A percentile compares a stretch with the other conserved stretches of the same genome.
Evolutionary conservation across 1,140 invertebrate genomes (phyloP).

Genomic region (Aphaenogaster rudis): DNA sequence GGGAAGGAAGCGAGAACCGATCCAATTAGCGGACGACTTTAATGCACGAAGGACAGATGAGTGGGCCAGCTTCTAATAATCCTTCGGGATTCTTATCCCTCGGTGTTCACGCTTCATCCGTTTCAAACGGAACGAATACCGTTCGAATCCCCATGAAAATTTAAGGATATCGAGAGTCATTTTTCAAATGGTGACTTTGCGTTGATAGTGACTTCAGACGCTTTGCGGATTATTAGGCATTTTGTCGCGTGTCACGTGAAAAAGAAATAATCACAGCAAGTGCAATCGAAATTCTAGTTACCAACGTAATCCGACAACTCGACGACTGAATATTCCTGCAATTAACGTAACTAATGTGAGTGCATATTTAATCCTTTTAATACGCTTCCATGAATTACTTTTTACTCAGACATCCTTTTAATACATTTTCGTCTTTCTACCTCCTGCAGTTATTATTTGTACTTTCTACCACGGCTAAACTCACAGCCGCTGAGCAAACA

Average conservation of each 20-base stretch:
- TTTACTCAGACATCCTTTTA: constrained; percentile 37
- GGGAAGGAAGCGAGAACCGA: constrained; percentile 69
- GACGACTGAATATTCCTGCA: not conserved
- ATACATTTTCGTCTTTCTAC: constrained; percentile 60
- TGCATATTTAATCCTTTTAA: constrained; percentile 47
- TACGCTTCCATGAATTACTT: constrained; percentile 49
- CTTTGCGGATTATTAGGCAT: constrained; percentile 1
- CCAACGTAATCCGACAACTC: not conserved
- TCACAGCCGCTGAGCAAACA: constrained; percentile 60
- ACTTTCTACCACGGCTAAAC: constrained; percentile 39
- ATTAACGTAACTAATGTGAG: constrained; percentile 40
- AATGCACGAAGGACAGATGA: constrained; percentile 75
- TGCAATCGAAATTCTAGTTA: not conserved
- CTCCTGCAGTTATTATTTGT: constrained; percentile 40
- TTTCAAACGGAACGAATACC: constrained; percentile 51
- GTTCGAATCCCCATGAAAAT: constrained; percentile 41
- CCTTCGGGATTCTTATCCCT: constrained; percentile 70
- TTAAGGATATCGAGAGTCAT: constrained; percentile 66
- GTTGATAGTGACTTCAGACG: constrained; percentile 69
- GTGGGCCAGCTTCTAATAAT: constrained; percentile 77
- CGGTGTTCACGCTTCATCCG: constrained; percentile 40
- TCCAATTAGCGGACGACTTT: constrained; percentile 83
- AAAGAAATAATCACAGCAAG: not conserved
- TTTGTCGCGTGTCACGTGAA: not conserved
- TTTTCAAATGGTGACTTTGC: constrained; percentile 78